Evolutionary conservation across 2,113 vertebrate species (phyloP), one percentile per base, ranked within the genome.

Genomic region (Oryzias melastigma): DNA sequence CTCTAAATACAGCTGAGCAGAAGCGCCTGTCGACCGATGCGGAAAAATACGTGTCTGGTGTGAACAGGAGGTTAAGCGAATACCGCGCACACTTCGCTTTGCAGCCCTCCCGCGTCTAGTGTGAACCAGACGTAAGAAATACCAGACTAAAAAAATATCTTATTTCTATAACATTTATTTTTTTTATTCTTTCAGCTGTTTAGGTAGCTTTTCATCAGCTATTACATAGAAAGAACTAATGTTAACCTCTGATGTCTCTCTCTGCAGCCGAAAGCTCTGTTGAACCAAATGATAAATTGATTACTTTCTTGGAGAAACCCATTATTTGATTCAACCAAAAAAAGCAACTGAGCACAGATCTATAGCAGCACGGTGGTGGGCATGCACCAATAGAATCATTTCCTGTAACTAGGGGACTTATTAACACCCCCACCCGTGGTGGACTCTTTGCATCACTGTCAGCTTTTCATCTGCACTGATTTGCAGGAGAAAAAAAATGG

Each of bases 381-480:
- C 75, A 47, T 46, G 63, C 27, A 53, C 78, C 59, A 71, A 75
- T 76, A 68, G 65, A 59, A 82, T 78, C 22, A 84, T 86, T 87
- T 80, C 59, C 55, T 77, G 67, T 70, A 66, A 71, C 46, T 52
- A 71, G 45, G 58, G 48, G 53, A 73, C 70, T 83, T 83, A 85
- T 83, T 71, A 77, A 49, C 49, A 56, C 58, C 44, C 27, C 40
- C 52, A 25, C 42, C 17, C 27, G 17, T 42, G 54, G 62, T 10
- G 5, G 17, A 45, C 42, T 76, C 80, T 75, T 72, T 83, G 65
- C 69, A 68, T 75, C 52, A 55, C 45, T 56, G 46, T 62, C 44
- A 63, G 68, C 51, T 67, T 40, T 61, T 78, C 47, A 41, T 42
- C 56, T 57, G 25, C 35, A 51, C 44, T 51, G 27, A 51, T 85